Evolutionary conservation across 1,140 invertebrate genomes (phyloP).

Genomic region (Brachionus plicatilis): DNA sequence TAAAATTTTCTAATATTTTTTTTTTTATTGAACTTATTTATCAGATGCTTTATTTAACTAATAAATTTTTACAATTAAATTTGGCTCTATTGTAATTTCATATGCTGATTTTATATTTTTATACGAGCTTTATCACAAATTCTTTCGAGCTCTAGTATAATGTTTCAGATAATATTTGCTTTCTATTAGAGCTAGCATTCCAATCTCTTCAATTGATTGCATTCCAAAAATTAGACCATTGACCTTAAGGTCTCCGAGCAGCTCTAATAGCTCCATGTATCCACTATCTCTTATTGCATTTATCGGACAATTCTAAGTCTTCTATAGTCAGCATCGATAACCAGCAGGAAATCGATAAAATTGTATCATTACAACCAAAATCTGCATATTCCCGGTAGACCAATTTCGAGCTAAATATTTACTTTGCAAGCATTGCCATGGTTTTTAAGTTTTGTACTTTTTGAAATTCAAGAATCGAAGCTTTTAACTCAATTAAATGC

Average conservation of each 20-base stretch:
- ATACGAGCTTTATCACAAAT: background rate
- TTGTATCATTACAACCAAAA: background rate
- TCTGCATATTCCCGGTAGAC: background rate
- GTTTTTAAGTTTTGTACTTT: background rate
- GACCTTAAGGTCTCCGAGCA: background rate
- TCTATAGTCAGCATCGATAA: background rate
- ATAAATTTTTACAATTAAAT: background rate
- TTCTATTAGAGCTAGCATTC: background rate
- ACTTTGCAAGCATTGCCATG: background rate
- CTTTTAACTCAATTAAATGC: background rate
- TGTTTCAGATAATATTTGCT: background rate
- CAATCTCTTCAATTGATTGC: background rate
- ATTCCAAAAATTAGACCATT: background rate
- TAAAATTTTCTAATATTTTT: background rate
- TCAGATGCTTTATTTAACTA: background rate
- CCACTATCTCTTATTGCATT: background rate
- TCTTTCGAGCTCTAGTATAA: background rate
- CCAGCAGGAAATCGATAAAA: background rate
- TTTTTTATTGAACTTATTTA: background rate
- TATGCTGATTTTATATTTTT: background rate
- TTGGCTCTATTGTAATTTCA: background rate
- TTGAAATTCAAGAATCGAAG: background rate
- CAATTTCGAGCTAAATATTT: background rate
- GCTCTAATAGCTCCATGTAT: background rate
- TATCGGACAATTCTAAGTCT: background rate